Base-by-base conservation (phyloP, 2,888 invertebrate species). In the Julus scanicus region DNA sequence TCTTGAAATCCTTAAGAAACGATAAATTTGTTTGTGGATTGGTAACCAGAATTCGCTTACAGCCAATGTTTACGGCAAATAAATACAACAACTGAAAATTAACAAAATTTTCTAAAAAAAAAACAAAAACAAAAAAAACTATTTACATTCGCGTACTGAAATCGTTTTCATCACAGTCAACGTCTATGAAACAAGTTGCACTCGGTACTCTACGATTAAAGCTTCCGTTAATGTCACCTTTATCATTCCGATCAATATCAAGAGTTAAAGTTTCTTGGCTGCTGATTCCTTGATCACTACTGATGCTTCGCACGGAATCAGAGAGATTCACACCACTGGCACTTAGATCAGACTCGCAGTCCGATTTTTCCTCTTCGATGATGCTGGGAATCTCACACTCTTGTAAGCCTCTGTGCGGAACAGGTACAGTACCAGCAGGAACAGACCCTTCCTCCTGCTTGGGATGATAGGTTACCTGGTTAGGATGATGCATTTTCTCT, bases 351-450 rank as follows among this genome's bases (percentile, higher is more conserved):
- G 86, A 53, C 17, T 53, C 53, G 20, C 57, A 53, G 37, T 86
- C 86, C 2, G 85, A 85, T 39, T 53, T 48, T 6, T 85, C 85
- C 15, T 86, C 86, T 86, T 86, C 86, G 29, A 86, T 86, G 29
- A 86, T 53, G 39, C 49, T 86, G 1, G 53, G 39, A 9, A 86
- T 86, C 15, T 86, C 86, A 13, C 37, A n/a, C 53, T 86, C 86
- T 53, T 48, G 86, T 5, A 85, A 11, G 48, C 49, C 49, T 11
- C 44, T 8, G 37, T 86, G 86, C 1, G 86, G 53, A 6, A 49
- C 49, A 48, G 15, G 40, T 6, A 44, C 44, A 17, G 40, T 9
- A 3, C 20, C 29, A 29, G 8, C 86, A 29, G 15, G 37, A 57
- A 29, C 17, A 29, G 86, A 4, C n/a, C 29, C 40, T n/a, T 53